Evolutionary conservation across 2,797 vertebrate genomes (phyloP).

Genomic region (Potorous gilbertii): DNA sequence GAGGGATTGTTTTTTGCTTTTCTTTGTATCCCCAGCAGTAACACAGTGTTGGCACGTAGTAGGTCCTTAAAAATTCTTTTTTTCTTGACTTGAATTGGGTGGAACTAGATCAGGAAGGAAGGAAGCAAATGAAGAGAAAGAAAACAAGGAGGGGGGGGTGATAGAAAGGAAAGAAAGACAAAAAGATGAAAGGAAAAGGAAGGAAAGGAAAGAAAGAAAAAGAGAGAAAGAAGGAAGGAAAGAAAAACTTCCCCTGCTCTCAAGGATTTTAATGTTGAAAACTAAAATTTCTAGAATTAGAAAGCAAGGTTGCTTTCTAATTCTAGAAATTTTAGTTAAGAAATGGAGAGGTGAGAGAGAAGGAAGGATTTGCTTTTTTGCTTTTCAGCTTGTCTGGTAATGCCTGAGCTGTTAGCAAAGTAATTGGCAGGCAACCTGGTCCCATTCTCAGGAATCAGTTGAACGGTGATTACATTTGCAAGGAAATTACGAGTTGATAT

Average conservation of each 20-base stretch:
- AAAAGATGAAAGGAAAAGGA: too few relatives aligned
- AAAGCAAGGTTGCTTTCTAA: too few relatives aligned
- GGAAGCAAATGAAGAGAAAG: background rate
- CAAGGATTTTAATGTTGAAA: background rate
- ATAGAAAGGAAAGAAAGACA: too few relatives aligned
- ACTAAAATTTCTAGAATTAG: background rate
- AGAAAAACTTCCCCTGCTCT: background rate
- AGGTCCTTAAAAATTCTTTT: background rate
- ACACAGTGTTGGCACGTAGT: background rate
- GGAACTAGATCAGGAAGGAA: background rate
- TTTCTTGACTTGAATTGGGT: background rate
- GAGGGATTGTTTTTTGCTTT: background rate
- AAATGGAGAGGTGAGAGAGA: background rate
- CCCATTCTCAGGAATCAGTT: accelerated
- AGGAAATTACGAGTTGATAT: accelerated
- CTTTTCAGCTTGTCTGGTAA: background rate
- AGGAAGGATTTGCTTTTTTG: background rate
- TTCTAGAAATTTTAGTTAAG: too few relatives aligned
- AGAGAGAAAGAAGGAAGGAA: background rate
- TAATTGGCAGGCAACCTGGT: background rate
- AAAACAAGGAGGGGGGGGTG: too few relatives aligned
- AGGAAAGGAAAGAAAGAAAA: too few relatives aligned
- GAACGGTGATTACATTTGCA: background rate
- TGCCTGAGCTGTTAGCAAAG: background rate
- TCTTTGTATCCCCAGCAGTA: background rate